Evolutionary conservation across 2,113 vertebrate species (phyloP), one percentile per base, ranked within the genome.

Genomic region (Poeciliopsis retropinna): DNA sequence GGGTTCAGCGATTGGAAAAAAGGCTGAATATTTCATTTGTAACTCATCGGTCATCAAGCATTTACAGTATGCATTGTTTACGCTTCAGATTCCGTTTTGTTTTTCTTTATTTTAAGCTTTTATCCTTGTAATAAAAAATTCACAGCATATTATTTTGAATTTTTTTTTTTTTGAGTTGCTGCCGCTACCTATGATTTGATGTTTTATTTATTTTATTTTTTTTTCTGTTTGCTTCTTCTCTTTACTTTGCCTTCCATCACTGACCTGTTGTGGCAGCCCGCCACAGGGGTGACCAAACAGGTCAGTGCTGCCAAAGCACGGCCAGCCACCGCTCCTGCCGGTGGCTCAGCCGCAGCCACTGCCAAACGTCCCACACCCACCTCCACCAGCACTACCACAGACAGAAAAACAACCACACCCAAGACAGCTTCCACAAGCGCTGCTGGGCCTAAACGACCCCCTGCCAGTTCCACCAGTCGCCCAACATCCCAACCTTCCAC

Each of bases 371-470:
- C 94, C 8, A 62, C 86, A 72, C 89, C 95, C 4, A 83, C 95
- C 1, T 3, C 30, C 76, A 69, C 70, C 91, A 73, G 73, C 62
- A 74, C 72, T 77, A 72, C 64, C 87, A 66, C 92, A 87, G 82
- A 91, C 78, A 98, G 95, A 96, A 98, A 97, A 81, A 61, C 93
- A 87, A 83, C 92, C 70, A 89, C 94, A 86, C 92, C 95, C 13
- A 92, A 90, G 51, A 86, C 94, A 4, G 81, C 94, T 60, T 88
- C 94, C 82, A 80, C 32, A 90, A 66, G 63, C 70, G 4, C 92
- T 87, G 75, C 85, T 69, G 80, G 67, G 91, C 72, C 73, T 84
- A 92, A 96, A 89, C 80, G 92, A 67, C 84, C 91, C 34, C 31
- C 90, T 30, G 65, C 79, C 74, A 54, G 57, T 0, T 17, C 89